Percentiles rank a stretch among this genome's conserved stretches.
phyloP scores from a whole-genome alignment of 2,888 invertebrate species.

The Mythimna pallens region DNA sequence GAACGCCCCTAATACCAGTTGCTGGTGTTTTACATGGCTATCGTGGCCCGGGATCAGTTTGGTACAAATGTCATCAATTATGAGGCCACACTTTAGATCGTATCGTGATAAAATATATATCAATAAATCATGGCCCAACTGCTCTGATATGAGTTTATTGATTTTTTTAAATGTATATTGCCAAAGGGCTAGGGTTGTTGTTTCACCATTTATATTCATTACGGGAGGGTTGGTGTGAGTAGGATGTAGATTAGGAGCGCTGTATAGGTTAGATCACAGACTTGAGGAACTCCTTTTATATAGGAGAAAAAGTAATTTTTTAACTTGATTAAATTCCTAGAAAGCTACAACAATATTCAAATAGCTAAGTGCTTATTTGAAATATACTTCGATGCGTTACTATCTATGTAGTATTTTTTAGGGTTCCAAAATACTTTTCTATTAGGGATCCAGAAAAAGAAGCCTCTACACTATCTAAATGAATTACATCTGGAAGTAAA shows the following conservation, averaged over 20 bases:
- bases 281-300: background rate
- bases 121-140: constrained; percentile 87
- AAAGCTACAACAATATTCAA: background rate
- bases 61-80: constrained; percentile 88
- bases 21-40: constrained; percentile 59
- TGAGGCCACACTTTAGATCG: constrained; percentile 86
- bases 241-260: constrained; percentile 50
- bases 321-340: background rate
- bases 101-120: constrained; percentile 88
- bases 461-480: no score
- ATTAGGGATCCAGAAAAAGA: no score
- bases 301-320: no score
- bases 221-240: constrained; percentile 63
- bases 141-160: constrained; percentile 85
- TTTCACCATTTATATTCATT: constrained; percentile 88
- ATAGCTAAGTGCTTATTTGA: background rate
- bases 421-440: no score
- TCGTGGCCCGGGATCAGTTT: constrained; percentile 69
- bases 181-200: constrained; percentile 85
- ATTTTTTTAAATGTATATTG: constrained; percentile 87
- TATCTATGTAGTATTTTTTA: no score
- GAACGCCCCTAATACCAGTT: constrained; percentile 66
- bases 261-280: constrained; percentile 15
- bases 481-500: no score
- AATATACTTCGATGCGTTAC: background rate